Evolutionary conservation across 2,888 invertebrate genomes (phyloP).

Genomic region (Plebejus melissa): DNA sequence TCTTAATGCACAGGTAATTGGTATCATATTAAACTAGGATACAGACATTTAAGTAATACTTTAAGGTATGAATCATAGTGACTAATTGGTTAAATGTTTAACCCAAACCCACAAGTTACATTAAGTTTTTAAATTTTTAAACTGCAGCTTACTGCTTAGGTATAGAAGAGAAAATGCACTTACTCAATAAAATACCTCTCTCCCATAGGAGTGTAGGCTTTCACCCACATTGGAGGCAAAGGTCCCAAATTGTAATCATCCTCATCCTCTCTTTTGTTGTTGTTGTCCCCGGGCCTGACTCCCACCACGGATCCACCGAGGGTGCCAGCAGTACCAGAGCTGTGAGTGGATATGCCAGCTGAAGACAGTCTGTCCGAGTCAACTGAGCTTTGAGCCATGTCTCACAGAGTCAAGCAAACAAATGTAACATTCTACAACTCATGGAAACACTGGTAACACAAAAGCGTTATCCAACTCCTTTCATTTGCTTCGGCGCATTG

Average conservation of each 20-base stretch:
- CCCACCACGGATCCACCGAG: constrained; percentile 72
- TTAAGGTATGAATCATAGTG: constrained; percentile 13
- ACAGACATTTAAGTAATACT: background rate
- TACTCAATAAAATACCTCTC: constrained; percentile 99
- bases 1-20: background rate
- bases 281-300: constrained; percentile 62
- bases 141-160: background rate
- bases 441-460: constrained; percentile 31
- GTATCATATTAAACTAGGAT: background rate
- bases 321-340: constrained; percentile 70
- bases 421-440: constrained; percentile 30
- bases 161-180: constrained; percentile 53
- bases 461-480: constrained; percentile 34
- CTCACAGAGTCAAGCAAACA: constrained; percentile 35
- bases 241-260: constrained; percentile 92
- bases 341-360: constrained; percentile 72
- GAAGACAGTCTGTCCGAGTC: constrained; percentile 74
- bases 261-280: constrained; percentile 75
- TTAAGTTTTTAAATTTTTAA: background rate
- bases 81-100: background rate
- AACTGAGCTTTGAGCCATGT: constrained; percentile 68
- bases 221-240: constrained; percentile 97
- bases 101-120: background rate
- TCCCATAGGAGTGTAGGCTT: constrained; percentile 97
- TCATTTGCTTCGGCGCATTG: constrained; percentile 42